Base-by-base conservation (phyloP, 2,113 vertebrate genomes). In the Spea bombifrons region DNA sequence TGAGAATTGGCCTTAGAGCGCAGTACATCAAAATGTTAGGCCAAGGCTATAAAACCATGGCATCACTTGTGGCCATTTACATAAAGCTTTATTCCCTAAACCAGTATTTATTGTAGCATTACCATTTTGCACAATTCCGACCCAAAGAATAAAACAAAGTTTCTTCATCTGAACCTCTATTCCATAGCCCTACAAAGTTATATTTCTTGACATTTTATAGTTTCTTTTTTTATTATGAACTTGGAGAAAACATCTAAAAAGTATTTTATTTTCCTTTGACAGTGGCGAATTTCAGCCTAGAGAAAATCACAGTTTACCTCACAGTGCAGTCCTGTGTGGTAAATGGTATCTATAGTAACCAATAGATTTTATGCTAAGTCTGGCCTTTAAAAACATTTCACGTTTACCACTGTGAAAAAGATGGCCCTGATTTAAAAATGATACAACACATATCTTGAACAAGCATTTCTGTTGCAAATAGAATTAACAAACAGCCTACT, bases 321-420 rank as follows among this genome's bases (percentile, higher is more conserved):
- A 85, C 89, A 90, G 87, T 84, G 83, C 88, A 88, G 90, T 92
- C 90, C 92, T 93, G 90, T 92, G 92, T 90, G 91, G 89, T 90
- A 91, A 91, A 90, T 91, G 89, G 93, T 94, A 88, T 90, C 92
- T 91, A 94, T 93, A 86, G 91, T 88, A 94, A 94, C 93, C 89
- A 88, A 92, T 93, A 90, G 91, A 93, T 92, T 93, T 93, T 93
- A 93, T 93, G 92, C 90, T 93, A 94, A 93, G 89, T 91, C 90
- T 92, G 89, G 90, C 92, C 91, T 93, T 94, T 93, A 92, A 92
- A 94, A 94, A 93, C 92, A 94, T 92, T 93, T 92, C 92, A 92
- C 90, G 92, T 93, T 93, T 93, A 89, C 88, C 87, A 90, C 87
- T 76, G 83, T 91, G 90, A 91, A 93, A 93, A 90, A 91, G 91